Percentiles rank a stretch among this genome's conserved stretches.
Evolutionary conservation across 30 jellyfish, hydroid and myxozoan genomes (phyloP).

Genomic region (Aurelia sp.): DNA sequence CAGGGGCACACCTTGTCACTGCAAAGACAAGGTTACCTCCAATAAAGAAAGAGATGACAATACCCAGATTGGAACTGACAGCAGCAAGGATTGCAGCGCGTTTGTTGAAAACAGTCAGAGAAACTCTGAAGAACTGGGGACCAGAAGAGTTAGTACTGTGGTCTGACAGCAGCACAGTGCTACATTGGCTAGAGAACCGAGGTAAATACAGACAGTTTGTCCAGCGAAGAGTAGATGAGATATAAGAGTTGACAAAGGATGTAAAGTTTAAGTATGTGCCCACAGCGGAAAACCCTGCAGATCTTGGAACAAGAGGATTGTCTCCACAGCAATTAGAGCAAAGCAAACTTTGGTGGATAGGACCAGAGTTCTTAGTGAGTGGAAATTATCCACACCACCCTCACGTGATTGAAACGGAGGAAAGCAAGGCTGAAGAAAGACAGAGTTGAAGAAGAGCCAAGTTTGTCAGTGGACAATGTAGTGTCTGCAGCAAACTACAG

Average conservation of each 20-base stretch:
- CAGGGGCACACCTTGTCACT: constrained; percentile 36
- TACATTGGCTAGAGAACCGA: constrained; percentile 33
- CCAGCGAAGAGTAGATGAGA: constrained; percentile 38
- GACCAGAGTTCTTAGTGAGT: constrained; percentile 42
- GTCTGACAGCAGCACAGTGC: constrained; percentile 50
- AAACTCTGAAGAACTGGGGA: constrained; percentile 19
- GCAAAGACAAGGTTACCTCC: constrained; percentile 44
- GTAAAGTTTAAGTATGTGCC: constrained; percentile 40
- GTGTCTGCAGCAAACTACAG: constrained; percentile 20
- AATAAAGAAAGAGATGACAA: constrained; percentile 27
- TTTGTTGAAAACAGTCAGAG: constrained; percentile 41
- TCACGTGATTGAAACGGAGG: constrained; percentile 32
- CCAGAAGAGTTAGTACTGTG: constrained; percentile 37
- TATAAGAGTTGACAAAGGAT: constrained; percentile 25
- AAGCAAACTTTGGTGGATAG: constrained; percentile 41
- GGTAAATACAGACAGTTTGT: constrained; percentile 44
- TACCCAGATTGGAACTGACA: constrained; percentile 38
- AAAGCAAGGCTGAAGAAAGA: constrained; percentile 48
- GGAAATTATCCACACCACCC: constrained; percentile 45
- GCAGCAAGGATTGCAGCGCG: constrained; percentile 63
- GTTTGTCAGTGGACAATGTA: constrained; percentile 21
- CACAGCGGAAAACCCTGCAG: constrained; percentile 41
- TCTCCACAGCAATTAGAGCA: constrained; percentile 40
- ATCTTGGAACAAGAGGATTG: constrained; percentile 39
- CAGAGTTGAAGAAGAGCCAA: constrained; percentile 26